Conservation (phyloP, 1,140 invertebrate genomes). For the Hylaeus anthracinus region DNA sequence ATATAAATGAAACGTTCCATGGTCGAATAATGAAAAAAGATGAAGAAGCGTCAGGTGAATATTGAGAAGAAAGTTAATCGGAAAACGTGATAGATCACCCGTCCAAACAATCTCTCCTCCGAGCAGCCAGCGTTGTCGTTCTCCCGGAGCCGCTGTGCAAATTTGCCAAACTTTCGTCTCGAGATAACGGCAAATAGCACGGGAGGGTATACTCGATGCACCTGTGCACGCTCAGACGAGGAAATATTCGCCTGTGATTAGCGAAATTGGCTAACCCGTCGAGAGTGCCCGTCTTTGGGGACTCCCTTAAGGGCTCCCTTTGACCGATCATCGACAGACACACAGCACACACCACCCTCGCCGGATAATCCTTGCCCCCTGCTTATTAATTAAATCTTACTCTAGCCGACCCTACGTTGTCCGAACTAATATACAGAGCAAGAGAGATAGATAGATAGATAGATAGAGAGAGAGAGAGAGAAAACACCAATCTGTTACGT, state of each 20-base stretch:
- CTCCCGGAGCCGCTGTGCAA: neutral
- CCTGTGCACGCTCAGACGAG: neutral
- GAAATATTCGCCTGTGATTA: constrained; percentile 8
- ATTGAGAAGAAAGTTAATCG: neutral
- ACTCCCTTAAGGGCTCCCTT: neutral
- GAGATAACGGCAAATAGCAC: constrained; percentile 3
- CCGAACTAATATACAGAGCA: neutral
- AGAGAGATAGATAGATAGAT: no score
- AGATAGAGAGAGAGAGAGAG: no score
- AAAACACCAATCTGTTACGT: no score
- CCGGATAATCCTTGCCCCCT: neutral
- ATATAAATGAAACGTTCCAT: no score
- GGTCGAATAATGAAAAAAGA: no score
- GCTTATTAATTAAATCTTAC: neutral
- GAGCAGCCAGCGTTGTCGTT: neutral
- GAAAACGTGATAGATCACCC: neutral
- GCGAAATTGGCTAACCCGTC: neutral
- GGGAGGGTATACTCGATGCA: no score
- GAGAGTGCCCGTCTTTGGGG: neutral
- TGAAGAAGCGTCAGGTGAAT: no score
- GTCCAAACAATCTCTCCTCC: neutral
- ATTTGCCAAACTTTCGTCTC: neutral
- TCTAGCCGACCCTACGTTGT: neutral
- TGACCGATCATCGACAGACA: neutral
- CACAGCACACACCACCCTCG: neutral